phyloP scores from a whole-genome alignment of 2,888 invertebrate genomes.

The Selenia dentaria region DNA sequence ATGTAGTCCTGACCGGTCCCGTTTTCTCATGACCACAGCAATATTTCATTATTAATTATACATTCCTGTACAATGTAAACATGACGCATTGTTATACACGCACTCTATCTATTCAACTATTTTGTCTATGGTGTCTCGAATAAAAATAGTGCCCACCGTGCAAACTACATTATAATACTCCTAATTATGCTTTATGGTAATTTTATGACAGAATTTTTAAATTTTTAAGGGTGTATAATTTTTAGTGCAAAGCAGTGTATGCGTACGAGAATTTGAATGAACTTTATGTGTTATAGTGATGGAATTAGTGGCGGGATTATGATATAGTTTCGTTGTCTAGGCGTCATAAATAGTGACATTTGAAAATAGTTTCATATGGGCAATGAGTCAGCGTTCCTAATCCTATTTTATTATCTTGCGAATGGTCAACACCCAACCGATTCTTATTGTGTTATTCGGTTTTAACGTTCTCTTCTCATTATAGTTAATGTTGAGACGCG shows the following conservation, averaged over 20 bases:
- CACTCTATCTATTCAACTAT: constrained; percentile 35
- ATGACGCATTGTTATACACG: constrained; percentile 57
- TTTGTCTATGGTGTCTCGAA: constrained; percentile 60
- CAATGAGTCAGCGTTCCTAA: constrained; percentile 30
- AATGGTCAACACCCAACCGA: constrained; percentile 26
- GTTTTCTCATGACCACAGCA: constrained; percentile 75
- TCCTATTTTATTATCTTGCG: constrained; percentile 31
- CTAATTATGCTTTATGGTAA: constrained; percentile 80
- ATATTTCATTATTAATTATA: constrained; percentile 80
- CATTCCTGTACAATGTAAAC: constrained; percentile 81
- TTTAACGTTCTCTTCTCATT: constrained; percentile 11
- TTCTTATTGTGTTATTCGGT: constrained; percentile 17
- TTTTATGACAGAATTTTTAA: constrained; percentile 63
- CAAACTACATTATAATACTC: constrained; percentile 73
- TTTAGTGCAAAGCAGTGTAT: constrained; percentile 46
- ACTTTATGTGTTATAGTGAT: constrained; percentile 58
- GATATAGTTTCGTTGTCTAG: constrained; percentile 38
- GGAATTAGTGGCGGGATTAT: constrained; percentile 58
- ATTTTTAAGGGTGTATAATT: constrained; percentile 66
- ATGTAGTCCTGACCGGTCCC: constrained; percentile 59
- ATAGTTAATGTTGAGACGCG: neutral
- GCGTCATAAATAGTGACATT: constrained; percentile 46
- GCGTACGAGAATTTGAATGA: constrained; percentile 72
- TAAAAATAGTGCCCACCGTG: constrained; percentile 67
- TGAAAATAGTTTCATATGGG: constrained; percentile 31